Conservation (phyloP, 2,888 invertebrate species). For the Pyrrhosoma nymphula region DNA sequence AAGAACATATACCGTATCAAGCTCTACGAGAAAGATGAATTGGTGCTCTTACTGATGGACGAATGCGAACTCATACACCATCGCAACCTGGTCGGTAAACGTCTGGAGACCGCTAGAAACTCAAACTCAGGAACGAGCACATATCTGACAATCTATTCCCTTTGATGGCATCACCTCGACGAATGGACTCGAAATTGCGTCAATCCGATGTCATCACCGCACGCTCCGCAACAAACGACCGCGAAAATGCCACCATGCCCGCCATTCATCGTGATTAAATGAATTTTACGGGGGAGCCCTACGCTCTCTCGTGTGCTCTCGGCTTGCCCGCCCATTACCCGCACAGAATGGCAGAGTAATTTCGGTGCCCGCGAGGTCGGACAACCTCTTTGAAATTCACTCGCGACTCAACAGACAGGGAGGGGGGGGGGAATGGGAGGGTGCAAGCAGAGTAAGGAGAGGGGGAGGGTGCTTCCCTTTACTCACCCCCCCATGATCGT, state of each 20-base stretch:
- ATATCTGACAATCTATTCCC: not conserved
- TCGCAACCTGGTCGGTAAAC: not conserved
- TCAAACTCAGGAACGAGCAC: not conserved
- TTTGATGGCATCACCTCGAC: slow-evolving; percentile 11
- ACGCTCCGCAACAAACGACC: slow-evolving; percentile 3
- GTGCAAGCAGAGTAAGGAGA: not conserved
- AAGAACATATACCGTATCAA: too few species aligned
- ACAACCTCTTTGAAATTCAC: slow-evolving; percentile 16
- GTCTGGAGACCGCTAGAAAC: not conserved
- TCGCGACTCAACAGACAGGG: not conserved
- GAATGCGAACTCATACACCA: not conserved
- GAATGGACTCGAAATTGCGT: not conserved
- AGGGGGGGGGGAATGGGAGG: not conserved
- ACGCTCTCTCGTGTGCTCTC: not conserved
- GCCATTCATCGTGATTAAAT: slow-evolving; percentile 27
- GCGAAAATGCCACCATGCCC: not conserved
- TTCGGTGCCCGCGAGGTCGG: slow-evolving; percentile 10
- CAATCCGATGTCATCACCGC: slow-evolving; percentile 36
- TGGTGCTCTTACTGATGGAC: not conserved
- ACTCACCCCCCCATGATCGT: not conserved
- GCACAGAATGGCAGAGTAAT: not conserved
- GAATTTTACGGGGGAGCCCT: not conserved
- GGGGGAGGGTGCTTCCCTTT: not conserved
- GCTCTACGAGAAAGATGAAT: too few species aligned
- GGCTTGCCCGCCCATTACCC: not conserved